Percentiles rank a stretch among this genome's conserved stretches.
phyloP scores from a whole-genome alignment of 2,888 invertebrate species.

The Drosophila picticornis region DNA sequence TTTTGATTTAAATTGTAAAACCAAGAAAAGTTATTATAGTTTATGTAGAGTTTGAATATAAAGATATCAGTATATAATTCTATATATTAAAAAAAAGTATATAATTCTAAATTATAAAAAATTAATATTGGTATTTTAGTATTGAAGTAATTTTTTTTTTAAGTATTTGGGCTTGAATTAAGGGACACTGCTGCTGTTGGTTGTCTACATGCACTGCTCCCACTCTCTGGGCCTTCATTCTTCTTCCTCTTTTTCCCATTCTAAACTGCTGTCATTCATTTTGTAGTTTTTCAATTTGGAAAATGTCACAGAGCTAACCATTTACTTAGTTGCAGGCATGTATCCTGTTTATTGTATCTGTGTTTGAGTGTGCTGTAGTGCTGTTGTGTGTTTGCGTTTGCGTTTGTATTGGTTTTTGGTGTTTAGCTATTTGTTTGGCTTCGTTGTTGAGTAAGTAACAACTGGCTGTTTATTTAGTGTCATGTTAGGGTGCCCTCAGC shows the following conservation, averaged over 20 bases:
- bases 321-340: conserved; percentile 61
- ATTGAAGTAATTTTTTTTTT: conserved; percentile 14
- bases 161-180: conserved; percentile 35
- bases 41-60: not conserved
- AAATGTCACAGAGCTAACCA: conserved; percentile 79
- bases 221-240: conserved; percentile 4
- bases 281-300: conserved; percentile 81
- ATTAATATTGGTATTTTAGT: not conserved
- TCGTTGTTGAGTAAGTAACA: conserved; percentile 79
- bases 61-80: not conserved
- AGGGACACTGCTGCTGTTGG: conserved; percentile 40
- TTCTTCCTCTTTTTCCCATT: conserved; percentile 23
- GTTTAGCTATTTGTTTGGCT: conserved; percentile 73
- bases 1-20: not conserved
- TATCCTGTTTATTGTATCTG: conserved; percentile 33
- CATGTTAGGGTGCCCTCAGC: conserved; percentile 61
- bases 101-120: not conserved
- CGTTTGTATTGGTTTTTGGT: conserved; percentile 66
- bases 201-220: conserved; percentile 8
- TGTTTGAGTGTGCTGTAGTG: conserved; percentile 33
- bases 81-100: too few species aligned
- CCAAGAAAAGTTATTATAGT: rapidly evolving
- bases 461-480: conserved; percentile 80
- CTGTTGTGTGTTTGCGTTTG: conserved; percentile 50
- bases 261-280: conserved; percentile 80